Evolutionary conservation across 2,113 vertebrate species (phyloP).

Genomic region (Melierax canorus): DNA sequence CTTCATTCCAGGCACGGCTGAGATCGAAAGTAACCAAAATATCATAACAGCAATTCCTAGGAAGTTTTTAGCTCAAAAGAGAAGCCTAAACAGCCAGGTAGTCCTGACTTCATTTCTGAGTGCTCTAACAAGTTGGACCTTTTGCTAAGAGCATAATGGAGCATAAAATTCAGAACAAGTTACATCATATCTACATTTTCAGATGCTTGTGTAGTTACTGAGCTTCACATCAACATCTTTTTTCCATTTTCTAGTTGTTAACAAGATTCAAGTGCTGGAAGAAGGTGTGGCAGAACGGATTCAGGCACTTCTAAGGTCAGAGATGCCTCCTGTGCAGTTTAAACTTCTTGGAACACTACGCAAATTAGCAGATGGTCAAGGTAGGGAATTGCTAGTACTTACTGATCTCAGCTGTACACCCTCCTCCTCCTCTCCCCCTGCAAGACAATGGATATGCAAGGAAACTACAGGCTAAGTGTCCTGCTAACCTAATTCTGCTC

Average conservation of each 20-base stretch:
- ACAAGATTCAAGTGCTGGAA: slow-evolving; percentile 84
- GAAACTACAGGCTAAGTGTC: background rate
- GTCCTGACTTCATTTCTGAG: background rate
- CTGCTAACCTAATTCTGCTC: background rate
- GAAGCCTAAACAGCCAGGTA: background rate
- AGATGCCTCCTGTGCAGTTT: slow-evolving; percentile 85
- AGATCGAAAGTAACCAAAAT: background rate
- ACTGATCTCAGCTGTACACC: background rate
- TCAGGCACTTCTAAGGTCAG: slow-evolving; percentile 78
- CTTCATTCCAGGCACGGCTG: background rate
- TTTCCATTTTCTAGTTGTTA: slow-evolving; percentile 51
- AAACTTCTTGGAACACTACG: slow-evolving; percentile 84
- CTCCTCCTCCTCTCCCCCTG: background rate
- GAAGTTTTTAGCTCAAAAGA: background rate
- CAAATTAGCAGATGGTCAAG: slow-evolving; percentile 86
- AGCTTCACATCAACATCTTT: background rate
- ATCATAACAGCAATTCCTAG: background rate
- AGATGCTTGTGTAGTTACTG: background rate
- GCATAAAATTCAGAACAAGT: background rate
- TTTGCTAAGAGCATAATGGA: background rate
- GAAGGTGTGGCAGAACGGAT: slow-evolving; percentile 78
- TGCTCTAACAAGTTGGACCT: background rate
- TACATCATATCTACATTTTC: background rate
- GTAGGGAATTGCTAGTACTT: slow-evolving; percentile 27
- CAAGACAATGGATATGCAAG: background rate